Evolutionary conservation across 1,140 invertebrate species (phyloP).

Genomic region (Homarus americanus): DNA sequence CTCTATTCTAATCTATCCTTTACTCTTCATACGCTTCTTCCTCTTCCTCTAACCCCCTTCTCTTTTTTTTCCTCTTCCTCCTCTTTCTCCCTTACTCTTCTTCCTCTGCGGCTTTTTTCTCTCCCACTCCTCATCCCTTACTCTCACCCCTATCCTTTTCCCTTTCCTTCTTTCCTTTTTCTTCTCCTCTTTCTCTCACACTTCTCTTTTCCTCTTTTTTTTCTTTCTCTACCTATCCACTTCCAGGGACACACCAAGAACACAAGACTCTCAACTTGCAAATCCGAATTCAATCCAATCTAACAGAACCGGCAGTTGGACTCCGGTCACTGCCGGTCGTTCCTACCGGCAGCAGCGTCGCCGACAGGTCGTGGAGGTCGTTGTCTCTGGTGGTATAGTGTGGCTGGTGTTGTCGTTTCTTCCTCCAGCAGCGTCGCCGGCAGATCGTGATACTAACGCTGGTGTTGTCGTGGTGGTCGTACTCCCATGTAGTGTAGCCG

Average conservation of each 20-base stretch:
- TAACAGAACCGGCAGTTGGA: conserved; percentile 5
- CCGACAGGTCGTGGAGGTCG: too few relatives aligned
- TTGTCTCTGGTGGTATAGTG: too few relatives aligned
- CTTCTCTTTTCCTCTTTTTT: background rate
- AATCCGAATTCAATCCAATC: conserved; percentile 17
- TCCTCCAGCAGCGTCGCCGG: too few relatives aligned
- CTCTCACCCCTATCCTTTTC: background rate
- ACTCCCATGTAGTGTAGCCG: too few relatives aligned
- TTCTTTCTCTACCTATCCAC: background rate
- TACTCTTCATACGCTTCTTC: too few relatives aligned
- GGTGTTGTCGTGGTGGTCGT: too few relatives aligned
- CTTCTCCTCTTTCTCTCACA: too few relatives aligned
- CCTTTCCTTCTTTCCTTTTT: background rate
- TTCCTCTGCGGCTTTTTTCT: background rate
- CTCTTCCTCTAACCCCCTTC: background rate
- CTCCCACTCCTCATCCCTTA: conserved; percentile 1
- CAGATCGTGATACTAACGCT: too few relatives aligned
- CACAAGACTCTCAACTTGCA: conserved; percentile 9
- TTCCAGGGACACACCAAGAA: background rate
- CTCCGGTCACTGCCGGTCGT: background rate
- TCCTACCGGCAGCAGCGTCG: background rate
- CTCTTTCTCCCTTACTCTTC: background rate
- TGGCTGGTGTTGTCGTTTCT: too few relatives aligned
- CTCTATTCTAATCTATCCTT: too few relatives aligned
- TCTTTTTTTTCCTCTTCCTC: background rate